These are phyloP conservation scores for Silvanus unidentatus DNA, from an alignment of 2,888 invertebrate genomes.

Conservation along the genomic window DNA sequence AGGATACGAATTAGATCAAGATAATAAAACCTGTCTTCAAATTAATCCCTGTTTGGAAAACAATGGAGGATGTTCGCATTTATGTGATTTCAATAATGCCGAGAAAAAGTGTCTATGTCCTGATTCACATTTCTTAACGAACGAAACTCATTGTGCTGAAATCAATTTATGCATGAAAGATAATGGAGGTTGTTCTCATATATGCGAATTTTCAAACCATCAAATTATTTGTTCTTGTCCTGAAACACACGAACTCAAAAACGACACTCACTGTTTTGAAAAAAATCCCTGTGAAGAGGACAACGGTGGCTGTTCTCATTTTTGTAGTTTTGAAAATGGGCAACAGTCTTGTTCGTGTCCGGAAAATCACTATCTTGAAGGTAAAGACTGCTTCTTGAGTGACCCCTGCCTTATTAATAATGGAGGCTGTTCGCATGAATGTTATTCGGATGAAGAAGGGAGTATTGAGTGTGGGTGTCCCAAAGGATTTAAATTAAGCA, in stretches of 20 bases:
- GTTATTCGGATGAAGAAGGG: constrained; percentile 23
- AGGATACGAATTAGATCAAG: constrained; percentile 42
- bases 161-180: constrained; percentile 46
- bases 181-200: constrained; percentile 52
- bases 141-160: constrained; percentile 41
- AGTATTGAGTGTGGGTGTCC: constrained; percentile 21
- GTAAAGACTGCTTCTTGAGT: constrained; percentile 28
- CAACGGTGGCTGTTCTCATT: constrained; percentile 59
- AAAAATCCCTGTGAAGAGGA: constrained; percentile 53
- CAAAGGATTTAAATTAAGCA: constrained; percentile 42
- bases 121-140: constrained; percentile 4
- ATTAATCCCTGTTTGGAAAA: constrained; percentile 50
- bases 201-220: constrained; percentile 48
- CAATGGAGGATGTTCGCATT: constrained; percentile 56
- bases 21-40: constrained; percentile 40
- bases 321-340: constrained; percentile 50
- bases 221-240: constrained; percentile 53
- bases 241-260: constrained; percentile 44
- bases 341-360: constrained; percentile 49
- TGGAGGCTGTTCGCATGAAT: constrained; percentile 39
- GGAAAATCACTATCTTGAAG: constrained; percentile 37
- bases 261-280: constrained; percentile 40
- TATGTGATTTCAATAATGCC: constrained; percentile 41
- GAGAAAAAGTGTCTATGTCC: constrained; percentile 41
- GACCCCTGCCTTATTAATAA: constrained; percentile 42